These are phyloP conservation scores for Carcina quercana DNA, from an alignment of 2,888 invertebrate genomes.

Conservation along the genomic window DNA sequence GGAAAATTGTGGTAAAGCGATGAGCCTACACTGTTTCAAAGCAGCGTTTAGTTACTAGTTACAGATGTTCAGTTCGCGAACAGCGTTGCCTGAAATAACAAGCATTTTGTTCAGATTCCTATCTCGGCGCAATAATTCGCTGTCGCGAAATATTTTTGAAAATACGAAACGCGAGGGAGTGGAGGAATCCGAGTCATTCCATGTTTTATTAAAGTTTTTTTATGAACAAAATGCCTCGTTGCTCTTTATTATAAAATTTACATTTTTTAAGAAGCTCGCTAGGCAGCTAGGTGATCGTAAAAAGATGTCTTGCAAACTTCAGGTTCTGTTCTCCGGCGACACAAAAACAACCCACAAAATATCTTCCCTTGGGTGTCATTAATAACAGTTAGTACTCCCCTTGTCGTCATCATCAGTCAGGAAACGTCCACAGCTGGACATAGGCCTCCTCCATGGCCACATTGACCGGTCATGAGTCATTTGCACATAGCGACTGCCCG, in stretches of 20 bases:
- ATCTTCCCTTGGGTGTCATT: too few relatives aligned
- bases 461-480: too few relatives aligned
- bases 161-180: slow-evolving; percentile 31
- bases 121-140: slow-evolving; percentile 39
- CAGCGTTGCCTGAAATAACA: slow-evolving; percentile 53
- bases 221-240: background rate
- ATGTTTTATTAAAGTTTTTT: slow-evolving; percentile 8
- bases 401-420: too few relatives aligned
- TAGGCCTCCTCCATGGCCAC: too few relatives aligned
- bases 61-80: too few relatives aligned
- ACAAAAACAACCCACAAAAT: background rate
- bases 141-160: slow-evolving; percentile 45
- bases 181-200: slow-evolving; percentile 26
- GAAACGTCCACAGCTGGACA: too few relatives aligned
- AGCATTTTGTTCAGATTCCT: slow-evolving; percentile 53
- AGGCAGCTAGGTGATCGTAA: background rate
- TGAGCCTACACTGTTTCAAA: background rate
- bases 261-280: background rate
- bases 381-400: too few relatives aligned
- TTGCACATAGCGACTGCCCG: too few relatives aligned
- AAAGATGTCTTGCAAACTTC: background rate
- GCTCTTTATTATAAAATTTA: background rate
- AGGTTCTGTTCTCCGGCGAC: background rate
- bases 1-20: too few relatives aligned
- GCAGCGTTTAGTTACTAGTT: slow-evolving; percentile 16